Base-by-base conservation (phyloP, 2,113 vertebrate genomes). In the Motacilla alba region DNA sequence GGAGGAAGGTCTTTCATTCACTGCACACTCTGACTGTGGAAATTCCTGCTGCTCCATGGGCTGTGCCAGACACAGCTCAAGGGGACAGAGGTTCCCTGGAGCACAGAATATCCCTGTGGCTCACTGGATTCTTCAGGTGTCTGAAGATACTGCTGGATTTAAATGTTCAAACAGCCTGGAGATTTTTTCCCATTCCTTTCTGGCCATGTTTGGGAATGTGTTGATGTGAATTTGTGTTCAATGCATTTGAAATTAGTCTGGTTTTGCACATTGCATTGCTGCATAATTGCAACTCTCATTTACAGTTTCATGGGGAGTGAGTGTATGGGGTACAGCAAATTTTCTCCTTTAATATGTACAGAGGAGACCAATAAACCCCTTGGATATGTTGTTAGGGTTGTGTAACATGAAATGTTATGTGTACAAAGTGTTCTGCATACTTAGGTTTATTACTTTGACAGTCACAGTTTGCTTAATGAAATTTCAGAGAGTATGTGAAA, bases 361-460 rank as follows among this genome's bases (percentile, higher is more conserved):
- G 59, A n/a, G n/a, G 70, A 87, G 62, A 87, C 55, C 50, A 90
- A 66, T 62, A 78, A 93, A 66, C 35, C 53, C 16, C 31, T 72
- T 89, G 76, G 31, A 27, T 63, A n/a, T 68, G 52, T n/a, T 44
- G 41, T 68, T 90, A 76, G 62, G 27, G 83, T 94, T 92, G 52
- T 60, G 15, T 74, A 86, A 72, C 68, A 60, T 11, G 68, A 80
- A 92, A 70, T 77, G 50, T 28, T 55, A 39, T 50, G 43, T 83
- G 46, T 83, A 70, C 24, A 68, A 24, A 89, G 18, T 86, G 85
- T 92, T 91, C 87, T 93, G 78, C 78, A 30, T 73, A 41, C 79
- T 88, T 91, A 47, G 27, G 46, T 94, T 92, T 94, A 83, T 94
- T 93, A 74, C 59, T 88, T 73, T 94, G 85, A 64, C 75, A 68